Evolutionary conservation across 1,140 invertebrate species (phyloP), one percentile per base, ranked within the genome.

Genomic region (Octopus bimaculoides): DNA sequence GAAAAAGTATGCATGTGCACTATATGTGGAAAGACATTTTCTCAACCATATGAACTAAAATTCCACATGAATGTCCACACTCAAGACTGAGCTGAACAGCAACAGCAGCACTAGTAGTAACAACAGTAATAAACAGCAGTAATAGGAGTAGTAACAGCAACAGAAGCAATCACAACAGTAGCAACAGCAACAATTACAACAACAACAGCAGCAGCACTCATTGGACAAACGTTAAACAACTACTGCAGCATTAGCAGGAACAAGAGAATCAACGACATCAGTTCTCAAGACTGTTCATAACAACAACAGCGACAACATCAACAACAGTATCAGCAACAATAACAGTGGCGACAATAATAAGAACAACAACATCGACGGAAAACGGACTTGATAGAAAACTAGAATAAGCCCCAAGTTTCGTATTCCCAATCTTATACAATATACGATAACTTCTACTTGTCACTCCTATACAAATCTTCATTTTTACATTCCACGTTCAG

Each of bases 21-120:
- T 66, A 78, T 88, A 5, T 90, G 88, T 69, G 86, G 86, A 5
- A 87, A 86, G 77, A 79, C 84, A 4, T 89, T 88, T 83, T 79
- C 81, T 26, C 85, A 87, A 53, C 54, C 85, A 20, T 86, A 84
- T 61, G 86, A 88, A 75, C 84, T 88, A 17, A 88, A 88, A 79
- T 83, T 86, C 56, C 87, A 88, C 83, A 76, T 84, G 75, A 80
- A 78, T 41, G 79, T 56, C 8, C 85, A 85, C 76, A 20, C 80
- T 12, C 76, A 75, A 52, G 73, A 26, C 20, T 76, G 53, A 26
- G 5, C 4, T 78, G 1, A 5, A 78, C 17, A 66, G 52, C 41
- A 41, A 26, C 55, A 10, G n/a, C 55, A 7, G 8, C 10, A 77
- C 8, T 77, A 41, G 20, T 2, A 69, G 54, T 20, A 61, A 71